Percentiles rank a stretch among this genome's conserved stretches.
Conservation (phyloP, 2,113 vertebrate genomes). For the Cyanoramphus novaezelandiae region DNA sequence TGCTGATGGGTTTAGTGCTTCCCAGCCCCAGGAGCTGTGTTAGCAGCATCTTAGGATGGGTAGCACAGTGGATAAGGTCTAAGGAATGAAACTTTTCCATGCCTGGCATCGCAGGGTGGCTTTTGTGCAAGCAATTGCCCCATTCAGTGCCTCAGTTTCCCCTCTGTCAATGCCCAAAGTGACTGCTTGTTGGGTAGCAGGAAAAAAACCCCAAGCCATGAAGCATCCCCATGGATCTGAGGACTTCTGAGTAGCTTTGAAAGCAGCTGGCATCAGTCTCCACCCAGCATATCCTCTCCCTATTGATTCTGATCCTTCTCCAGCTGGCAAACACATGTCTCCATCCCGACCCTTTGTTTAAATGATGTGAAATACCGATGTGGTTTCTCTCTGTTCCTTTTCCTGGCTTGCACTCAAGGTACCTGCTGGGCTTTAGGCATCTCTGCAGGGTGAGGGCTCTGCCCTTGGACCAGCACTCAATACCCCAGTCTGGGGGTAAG, state of each 20-base stretch:
- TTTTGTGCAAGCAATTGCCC: not conserved
- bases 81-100: not conserved
- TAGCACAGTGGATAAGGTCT: not conserved
- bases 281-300: not conserved
- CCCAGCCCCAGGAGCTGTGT: not conserved
- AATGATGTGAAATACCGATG: not conserved
- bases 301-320: conserved; percentile 8
- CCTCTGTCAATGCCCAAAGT: not conserved
- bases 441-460: not conserved
- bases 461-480: not conserved
- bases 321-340: not conserved
- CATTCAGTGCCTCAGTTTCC: not conserved
- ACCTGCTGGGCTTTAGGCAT: not conserved
- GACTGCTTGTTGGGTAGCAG: not conserved
- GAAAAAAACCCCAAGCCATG: not conserved
- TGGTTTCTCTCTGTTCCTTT: not conserved
- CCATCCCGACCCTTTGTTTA: not conserved
- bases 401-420: not conserved
- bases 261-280: not conserved
- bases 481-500: accelerated
- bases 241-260: not conserved
- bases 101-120: not conserved
- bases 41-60: not conserved
- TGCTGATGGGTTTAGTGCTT: not conserved
- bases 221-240: not conserved